Conservation (phyloP, 2,113 vertebrate genomes). For the Glaucidium brasilianum region DNA sequence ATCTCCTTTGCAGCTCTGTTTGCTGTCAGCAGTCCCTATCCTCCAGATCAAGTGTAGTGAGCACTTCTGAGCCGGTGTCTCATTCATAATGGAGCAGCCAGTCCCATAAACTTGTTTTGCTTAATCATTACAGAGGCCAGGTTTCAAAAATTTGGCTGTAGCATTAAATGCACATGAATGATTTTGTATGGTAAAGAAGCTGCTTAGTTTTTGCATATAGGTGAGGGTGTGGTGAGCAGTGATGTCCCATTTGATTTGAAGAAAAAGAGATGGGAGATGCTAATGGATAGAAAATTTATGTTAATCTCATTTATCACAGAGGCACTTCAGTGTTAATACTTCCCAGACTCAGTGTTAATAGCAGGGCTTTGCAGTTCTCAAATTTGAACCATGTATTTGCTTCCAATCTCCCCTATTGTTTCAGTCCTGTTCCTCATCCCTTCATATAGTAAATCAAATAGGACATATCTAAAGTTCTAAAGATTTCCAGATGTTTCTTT, state of each 20-base stretch:
- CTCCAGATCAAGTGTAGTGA: not conserved
- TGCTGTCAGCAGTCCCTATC: not conserved
- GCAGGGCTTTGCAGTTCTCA: not conserved
- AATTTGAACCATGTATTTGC: not conserved
- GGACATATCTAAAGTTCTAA: not conserved
- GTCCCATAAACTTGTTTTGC: not conserved
- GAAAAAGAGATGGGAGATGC: not conserved
- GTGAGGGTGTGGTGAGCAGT: not conserved
- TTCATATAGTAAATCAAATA: not conserved
- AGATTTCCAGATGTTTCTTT: constrained; percentile 11
- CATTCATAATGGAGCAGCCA: not conserved
- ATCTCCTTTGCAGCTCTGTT: not conserved
- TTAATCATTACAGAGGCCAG: not conserved
- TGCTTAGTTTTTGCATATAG: not conserved
- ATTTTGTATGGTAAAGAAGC: not conserved
- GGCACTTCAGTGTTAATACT: not conserved
- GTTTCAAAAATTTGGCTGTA: not conserved
- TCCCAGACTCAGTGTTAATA: not conserved
- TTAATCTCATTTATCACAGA: not conserved
- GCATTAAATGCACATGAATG: not conserved
- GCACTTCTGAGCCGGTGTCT: not conserved
- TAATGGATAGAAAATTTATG: not conserved
- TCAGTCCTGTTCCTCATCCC: not conserved
- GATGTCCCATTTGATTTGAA: not conserved
- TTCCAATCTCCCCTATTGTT: not conserved